These are phyloP conservation scores for Caligus rogercresseyi DNA, from an alignment of 1,140 invertebrate genomes.

Conservation along the genomic window DNA sequence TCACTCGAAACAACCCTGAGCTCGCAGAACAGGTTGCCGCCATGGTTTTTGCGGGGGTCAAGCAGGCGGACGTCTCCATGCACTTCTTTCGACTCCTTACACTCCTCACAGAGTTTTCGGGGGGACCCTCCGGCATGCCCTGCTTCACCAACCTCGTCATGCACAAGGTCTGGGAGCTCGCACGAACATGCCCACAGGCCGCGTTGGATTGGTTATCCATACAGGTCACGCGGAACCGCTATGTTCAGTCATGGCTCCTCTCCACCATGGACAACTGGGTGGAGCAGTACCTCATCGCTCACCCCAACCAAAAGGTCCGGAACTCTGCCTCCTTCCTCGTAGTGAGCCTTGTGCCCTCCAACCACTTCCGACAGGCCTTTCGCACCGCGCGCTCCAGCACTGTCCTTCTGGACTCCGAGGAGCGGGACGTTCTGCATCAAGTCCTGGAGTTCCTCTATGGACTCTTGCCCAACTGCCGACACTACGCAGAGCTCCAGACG, in stretches of 20 bases:
- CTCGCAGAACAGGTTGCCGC: conserved; percentile 17
- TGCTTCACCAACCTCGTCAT: conserved; percentile 73
- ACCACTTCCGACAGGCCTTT: conserved; percentile 68
- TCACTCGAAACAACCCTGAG: conserved; percentile 43
- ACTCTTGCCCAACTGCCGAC: conserved; percentile 55
- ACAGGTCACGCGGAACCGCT: conserved; percentile 58
- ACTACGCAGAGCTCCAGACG: conserved; percentile 60
- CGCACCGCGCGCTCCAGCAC: conserved; percentile 37
- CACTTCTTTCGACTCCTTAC: conserved; percentile 32
- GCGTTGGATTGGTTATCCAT: conserved; percentile 76
- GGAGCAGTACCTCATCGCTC: conserved; percentile 66
- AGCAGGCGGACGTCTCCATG: conserved; percentile 18
- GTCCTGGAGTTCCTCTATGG: conserved; percentile 32
- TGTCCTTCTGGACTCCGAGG: conserved; percentile 40
- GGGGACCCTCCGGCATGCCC: conserved; percentile 52
- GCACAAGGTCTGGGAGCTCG: conserved; percentile 70
- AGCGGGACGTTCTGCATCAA: conserved; percentile 58
- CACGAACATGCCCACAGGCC: conserved; percentile 68
- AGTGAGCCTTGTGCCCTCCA: conserved; percentile 67
- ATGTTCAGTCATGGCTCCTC: conserved; percentile 70
- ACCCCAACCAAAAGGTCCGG: conserved; percentile 63
- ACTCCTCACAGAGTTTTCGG: conserved; percentile 49
- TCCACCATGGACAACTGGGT: conserved; percentile 70
- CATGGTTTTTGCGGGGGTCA: conserved; percentile 21
- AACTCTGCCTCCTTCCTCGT: conserved; percentile 67